phyloP scores from a whole-genome alignment of 2,797 vertebrate genomes.

The Falco rusticolus region DNA sequence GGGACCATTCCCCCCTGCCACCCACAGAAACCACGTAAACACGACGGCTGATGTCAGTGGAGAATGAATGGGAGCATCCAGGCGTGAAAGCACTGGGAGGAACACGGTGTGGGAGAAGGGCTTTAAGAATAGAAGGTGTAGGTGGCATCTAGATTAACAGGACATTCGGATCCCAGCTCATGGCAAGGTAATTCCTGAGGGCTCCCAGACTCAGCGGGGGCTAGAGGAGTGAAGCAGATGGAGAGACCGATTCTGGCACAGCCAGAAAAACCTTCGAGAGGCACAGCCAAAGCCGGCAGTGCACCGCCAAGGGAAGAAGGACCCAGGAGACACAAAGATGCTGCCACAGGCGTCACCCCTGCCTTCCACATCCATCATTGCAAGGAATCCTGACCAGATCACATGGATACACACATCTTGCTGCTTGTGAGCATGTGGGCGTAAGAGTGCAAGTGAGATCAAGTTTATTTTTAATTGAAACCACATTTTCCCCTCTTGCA shows the following conservation, averaged over 20 bases:
- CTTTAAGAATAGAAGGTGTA: neutral
- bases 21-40: neutral
- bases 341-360: neutral
- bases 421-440: neutral
- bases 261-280: neutral
- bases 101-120: neutral
- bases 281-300: neutral
- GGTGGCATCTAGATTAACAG: neutral
- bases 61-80: neutral
- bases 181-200: neutral
- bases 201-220: neutral
- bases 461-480: neutral
- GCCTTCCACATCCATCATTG: neutral
- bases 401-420: neutral
- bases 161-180: neutral
- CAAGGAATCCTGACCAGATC: neutral
- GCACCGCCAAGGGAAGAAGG: rapidly evolving
- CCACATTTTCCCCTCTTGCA: neutral
- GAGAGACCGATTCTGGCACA: neutral
- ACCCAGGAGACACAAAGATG: neutral
- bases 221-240: neutral
- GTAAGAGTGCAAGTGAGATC: neutral
- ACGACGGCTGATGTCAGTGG: neutral
- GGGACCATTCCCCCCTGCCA: neutral
- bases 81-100: neutral